Evolutionary conservation across 64 coral and sea anemone genomes (phyloP).

Genomic region (Acropora tenuis): DNA sequence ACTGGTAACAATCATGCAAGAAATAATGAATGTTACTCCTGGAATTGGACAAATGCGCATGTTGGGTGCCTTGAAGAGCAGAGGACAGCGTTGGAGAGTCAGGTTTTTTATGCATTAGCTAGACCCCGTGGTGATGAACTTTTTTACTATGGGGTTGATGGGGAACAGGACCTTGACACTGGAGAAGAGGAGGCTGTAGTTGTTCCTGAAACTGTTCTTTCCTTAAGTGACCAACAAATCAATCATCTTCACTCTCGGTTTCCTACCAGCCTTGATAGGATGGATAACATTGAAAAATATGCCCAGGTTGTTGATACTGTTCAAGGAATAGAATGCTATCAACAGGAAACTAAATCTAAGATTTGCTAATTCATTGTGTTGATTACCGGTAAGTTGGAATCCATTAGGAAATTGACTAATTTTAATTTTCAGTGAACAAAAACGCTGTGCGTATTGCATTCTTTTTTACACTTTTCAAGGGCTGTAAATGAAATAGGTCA

Average conservation of each 20-base stretch:
- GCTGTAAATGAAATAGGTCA: too few species aligned
- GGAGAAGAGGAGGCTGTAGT: conserved; percentile 38
- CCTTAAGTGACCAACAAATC: conserved; percentile 26
- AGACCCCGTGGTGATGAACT: conserved; percentile 53
- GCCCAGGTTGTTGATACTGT: conserved; percentile 18
- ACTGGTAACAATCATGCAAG: conserved; percentile 56
- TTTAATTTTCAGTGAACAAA: too few species aligned
- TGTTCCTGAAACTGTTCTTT: conserved; percentile 27
- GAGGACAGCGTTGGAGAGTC: conserved; percentile 64
- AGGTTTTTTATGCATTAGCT: conserved; percentile 3
- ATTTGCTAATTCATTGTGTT: conserved; percentile 19
- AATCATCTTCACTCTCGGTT: conserved; percentile 21
- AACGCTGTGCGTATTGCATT: conserved; percentile 2
- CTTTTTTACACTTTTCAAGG: too few species aligned
- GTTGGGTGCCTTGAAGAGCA: conserved; percentile 49
- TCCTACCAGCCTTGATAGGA: conserved; percentile 3
- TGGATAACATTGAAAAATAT: conserved; percentile 27
- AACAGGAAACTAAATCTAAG: conserved; percentile 23
- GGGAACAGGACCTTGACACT: conserved; percentile 18
- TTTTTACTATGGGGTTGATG: conserved; percentile 22
- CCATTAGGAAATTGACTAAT: conserved; percentile 5
- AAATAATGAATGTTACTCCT: conserved; percentile 52
- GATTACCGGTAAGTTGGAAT: conserved; percentile 11
- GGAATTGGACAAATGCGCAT: conserved; percentile 28
- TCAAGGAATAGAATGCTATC: conserved; percentile 34